These are phyloP conservation scores for Ametastegia equiseti DNA, from an alignment of 2,888 invertebrate genomes.

Conservation along the genomic window DNA sequence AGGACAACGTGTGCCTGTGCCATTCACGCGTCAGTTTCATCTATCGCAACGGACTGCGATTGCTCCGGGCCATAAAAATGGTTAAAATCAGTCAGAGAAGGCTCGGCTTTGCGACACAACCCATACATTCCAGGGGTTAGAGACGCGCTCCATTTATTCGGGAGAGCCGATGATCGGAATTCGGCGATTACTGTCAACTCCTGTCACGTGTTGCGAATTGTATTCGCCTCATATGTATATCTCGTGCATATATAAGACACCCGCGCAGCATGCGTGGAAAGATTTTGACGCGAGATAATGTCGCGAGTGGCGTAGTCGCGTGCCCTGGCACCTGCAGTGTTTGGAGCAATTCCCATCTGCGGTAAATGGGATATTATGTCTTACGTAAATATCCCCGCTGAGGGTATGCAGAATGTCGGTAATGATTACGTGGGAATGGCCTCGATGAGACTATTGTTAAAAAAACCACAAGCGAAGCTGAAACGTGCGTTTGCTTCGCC, in stretches of 20 bases:
- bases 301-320: background rate
- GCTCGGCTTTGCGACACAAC: too few species aligned
- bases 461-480: slow-evolving; percentile 46
- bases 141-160: background rate
- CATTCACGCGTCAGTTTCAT: background rate
- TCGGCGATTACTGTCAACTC: too few species aligned
- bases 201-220: background rate
- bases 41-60: background rate
- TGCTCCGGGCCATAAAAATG: too few species aligned
- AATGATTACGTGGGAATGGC: slow-evolving; percentile 39
- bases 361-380: background rate
- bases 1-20: background rate
- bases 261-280: background rate
- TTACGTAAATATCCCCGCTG: slow-evolving; percentile 17
- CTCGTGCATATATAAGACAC: background rate
- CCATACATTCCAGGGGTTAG: background rate
- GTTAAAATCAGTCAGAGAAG: too few species aligned
- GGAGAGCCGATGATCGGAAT: background rate
- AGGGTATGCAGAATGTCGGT: background rate
- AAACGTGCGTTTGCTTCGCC: slow-evolving; percentile 58
- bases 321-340: background rate
- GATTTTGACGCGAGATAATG: background rate
- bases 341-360: background rate
- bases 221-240: background rate
- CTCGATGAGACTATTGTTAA: slow-evolving; percentile 40